A percentile compares a stretch with the other conserved stretches of the same genome.
Evolutionary conservation across 1,140 invertebrate species (phyloP).

Genomic region (Drosophila erecta): DNA sequence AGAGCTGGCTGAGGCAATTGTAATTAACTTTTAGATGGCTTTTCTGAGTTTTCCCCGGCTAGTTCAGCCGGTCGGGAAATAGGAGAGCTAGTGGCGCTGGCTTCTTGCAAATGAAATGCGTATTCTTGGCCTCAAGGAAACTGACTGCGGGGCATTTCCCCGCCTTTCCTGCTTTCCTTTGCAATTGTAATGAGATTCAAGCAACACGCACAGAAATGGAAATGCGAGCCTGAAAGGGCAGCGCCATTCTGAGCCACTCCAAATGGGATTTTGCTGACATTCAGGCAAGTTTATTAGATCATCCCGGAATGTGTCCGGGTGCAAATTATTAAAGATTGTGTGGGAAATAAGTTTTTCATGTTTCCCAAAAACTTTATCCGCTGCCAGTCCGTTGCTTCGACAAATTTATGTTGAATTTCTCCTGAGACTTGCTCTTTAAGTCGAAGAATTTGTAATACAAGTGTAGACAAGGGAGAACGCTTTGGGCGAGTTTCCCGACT

Average conservation of each 20-base stretch:
- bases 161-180: slow-evolving; percentile 18
- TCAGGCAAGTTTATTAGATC: slow-evolving; percentile 49
- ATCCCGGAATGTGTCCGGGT: slow-evolving; percentile 27
- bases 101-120: slow-evolving; percentile 56
- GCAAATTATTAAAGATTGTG: slow-evolving; percentile 44
- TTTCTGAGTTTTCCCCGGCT: slow-evolving; percentile 43
- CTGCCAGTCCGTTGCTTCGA: not conserved
- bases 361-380: slow-evolving; percentile 12
- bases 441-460: no score
- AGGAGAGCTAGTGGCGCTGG: slow-evolving; percentile 13
- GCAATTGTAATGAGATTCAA: slow-evolving; percentile 53
- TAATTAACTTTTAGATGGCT: slow-evolving; percentile 62
- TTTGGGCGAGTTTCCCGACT: no score
- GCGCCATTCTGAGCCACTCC: slow-evolving; percentile 18
- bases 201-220: slow-evolving; percentile 47
- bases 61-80: slow-evolving; percentile 14
- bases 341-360: slow-evolving; percentile 9
- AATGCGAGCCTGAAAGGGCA: slow-evolving; percentile 1
- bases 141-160: slow-evolving; percentile 7
- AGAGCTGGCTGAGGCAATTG: slow-evolving; percentile 43
- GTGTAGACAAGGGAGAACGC: no score
- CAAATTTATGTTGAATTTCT: no score
- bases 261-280: slow-evolving; percentile 40
- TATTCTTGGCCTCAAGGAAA: slow-evolving; percentile 48
- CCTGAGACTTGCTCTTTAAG: no score